Base-by-base conservation (phyloP, 2,113 vertebrate genomes). In the Mixornis gularis region DNA sequence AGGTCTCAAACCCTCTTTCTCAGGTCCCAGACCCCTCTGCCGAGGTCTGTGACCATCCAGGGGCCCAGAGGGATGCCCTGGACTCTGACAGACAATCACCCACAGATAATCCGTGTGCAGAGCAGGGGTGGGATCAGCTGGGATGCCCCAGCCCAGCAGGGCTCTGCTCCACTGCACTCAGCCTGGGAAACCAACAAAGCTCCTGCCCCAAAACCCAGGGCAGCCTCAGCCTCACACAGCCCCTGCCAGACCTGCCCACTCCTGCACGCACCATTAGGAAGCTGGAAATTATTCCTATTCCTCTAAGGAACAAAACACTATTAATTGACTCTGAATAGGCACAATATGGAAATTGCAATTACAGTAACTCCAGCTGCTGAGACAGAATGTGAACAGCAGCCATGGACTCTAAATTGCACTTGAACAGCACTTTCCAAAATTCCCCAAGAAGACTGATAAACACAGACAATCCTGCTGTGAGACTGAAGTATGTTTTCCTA, bases 341-440 rank as follows among this genome's bases (percentile, higher is more conserved):
- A 68, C 62, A 56, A 64, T 34, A 19, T 41, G 80, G 89, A 94
- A 96, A 89, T 43, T 41, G 58, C 87, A 89, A 65, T 79, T 62
- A 53, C 38, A 92, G 78, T 19, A 74, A 32, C 62, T 87, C 73
- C 87, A 92, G 71, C 71, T 90, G 82, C 60, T 52, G 58, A 91
- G 60, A 74, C 59, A 63, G 58, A 76, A 64, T 3, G 36, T 26
- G 64, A 93, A 48, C 62, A 81, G 72, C 74, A 91, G 64, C 82
- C 30, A 13, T 1, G 19, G 81, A 69, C 43, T 77, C 71, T 7
- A 44, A 87, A 66, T 43, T 66, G 68, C 71, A 83, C 51, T 30
- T 51, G 30, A 79, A 7, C 30, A 43, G 10, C 8, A 21, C 55
- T 87, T 85, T 52, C 64, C 88, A 88, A 40, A 92, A 66, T 36